Conservation (phyloP, 2,888 invertebrate species). For the Aplocera efformata region DNA sequence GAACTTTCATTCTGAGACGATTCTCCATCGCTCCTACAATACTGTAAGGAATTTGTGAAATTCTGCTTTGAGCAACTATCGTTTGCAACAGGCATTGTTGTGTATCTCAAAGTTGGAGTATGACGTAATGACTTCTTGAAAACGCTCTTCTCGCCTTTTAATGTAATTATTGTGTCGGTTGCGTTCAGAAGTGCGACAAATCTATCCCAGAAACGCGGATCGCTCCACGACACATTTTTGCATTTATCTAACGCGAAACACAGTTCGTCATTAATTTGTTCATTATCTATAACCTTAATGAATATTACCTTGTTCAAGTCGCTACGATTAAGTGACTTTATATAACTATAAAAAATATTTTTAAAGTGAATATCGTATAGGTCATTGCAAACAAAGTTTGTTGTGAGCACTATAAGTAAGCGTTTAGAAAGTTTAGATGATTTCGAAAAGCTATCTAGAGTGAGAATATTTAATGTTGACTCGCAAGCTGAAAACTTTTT, state of each 20-base stretch:
- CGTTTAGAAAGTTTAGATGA: slow-evolving; percentile 74
- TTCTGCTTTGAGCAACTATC: slow-evolving; percentile 78
- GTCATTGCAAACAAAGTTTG: slow-evolving; percentile 71
- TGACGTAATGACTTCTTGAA: slow-evolving; percentile 76
- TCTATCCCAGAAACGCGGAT: slow-evolving; percentile 92
- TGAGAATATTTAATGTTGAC: slow-evolving; percentile 82
- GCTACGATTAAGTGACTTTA: slow-evolving; percentile 70
- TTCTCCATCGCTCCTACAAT: slow-evolving; percentile 71
- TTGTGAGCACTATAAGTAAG: slow-evolving; percentile 82
- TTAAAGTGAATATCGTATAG: slow-evolving; percentile 73
- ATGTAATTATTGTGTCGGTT: slow-evolving; percentile 75
- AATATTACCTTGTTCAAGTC: slow-evolving; percentile 73
- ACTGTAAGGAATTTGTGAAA: slow-evolving; percentile 75
- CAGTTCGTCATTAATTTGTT: slow-evolving; percentile 71
- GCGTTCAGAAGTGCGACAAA: slow-evolving; percentile 89
- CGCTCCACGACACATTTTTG: slow-evolving; percentile 86
- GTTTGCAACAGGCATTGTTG: slow-evolving; percentile 79
- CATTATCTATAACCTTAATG: slow-evolving; percentile 69
- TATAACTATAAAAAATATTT: slow-evolving; percentile 73
- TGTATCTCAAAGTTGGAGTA: slow-evolving; percentile 75
- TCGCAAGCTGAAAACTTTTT: slow-evolving; percentile 87
- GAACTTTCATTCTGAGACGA: slow-evolving; percentile 81
- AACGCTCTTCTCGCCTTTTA: slow-evolving; percentile 68
- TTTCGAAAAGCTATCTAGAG: slow-evolving; percentile 71
- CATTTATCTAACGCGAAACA: slow-evolving; percentile 77